Evolutionary conservation across 2,888 invertebrate species (phyloP), one percentile per base, ranked within the genome.

Genomic region (Allygus modestus): DNA sequence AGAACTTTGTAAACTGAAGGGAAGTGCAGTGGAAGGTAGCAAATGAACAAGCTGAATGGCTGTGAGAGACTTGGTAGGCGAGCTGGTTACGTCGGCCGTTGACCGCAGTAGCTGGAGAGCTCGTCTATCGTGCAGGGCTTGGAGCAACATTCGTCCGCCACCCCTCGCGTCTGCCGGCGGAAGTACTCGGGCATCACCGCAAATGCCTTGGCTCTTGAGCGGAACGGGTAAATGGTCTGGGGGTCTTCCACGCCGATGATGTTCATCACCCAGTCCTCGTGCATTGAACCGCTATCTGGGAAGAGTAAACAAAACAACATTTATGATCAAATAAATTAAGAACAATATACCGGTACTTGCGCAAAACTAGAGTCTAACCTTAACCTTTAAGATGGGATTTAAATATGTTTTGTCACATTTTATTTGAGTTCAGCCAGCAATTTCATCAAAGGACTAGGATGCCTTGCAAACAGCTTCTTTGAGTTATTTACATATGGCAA

Each of bases 121-220:
- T 83, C 83, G n/a, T 54, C 75, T 9, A 83, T 83, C 2, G 75
- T 75, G 61, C 83, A 83, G 7, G 83, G 75, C 26, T 83, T 83
- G 71, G 75, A 75, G 75, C 83, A 83, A 26, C 83, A 83, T 41
- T 83, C 83, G 41, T 83, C 83, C 0, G 83, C 83, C 9, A 83
- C 83, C 0, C 83, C 83, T n/a, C 83, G 69, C 15, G 37, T 83
- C 20, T 83, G 83, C n/a, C 83, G 54, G 1, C 75, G 51, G 58
- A 83, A 83, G 43, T 75, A 83, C 23, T 23, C 41, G 1, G 83
- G 75, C 20, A 83, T 54, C 26, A 73, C 46, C 9, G 83, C 33
- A 9, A 83, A 61, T 0, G 83, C 83, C 26, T 58, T 83, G 17
- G 54, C 43, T n/a, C 75, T 31, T 0, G 75, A 75, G n/a, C 75